Conservation (phyloP, 1,140 invertebrate genomes). For the Periplaneta americana region DNA sequence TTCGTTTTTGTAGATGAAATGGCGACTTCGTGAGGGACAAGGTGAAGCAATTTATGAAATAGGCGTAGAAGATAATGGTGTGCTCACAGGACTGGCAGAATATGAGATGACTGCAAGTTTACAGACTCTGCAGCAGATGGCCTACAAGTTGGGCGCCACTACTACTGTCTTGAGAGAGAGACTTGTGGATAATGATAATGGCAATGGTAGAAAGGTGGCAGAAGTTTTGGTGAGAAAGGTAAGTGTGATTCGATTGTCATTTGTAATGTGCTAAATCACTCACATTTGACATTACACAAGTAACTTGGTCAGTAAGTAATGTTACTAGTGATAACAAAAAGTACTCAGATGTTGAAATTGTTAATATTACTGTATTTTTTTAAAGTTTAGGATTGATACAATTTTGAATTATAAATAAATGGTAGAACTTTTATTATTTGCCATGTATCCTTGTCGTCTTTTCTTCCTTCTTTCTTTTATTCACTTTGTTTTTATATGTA, state of each 20-base stretch:
- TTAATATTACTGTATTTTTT: too few relatives aligned
- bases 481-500: too few relatives aligned
- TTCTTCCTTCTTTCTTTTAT: too few relatives aligned
- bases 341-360: background rate
- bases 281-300: too few relatives aligned
- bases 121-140: constrained; percentile 79
- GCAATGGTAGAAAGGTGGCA: constrained; percentile 49
- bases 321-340: background rate
- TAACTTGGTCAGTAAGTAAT: too few relatives aligned
- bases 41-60: constrained; percentile 97
- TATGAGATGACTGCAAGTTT: constrained; percentile 79
- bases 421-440: too few relatives aligned
- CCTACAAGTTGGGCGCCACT: constrained; percentile 72
- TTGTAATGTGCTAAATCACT: too few relatives aligned
- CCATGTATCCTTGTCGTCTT: too few relatives aligned
- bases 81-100: constrained; percentile 70
- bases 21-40: constrained; percentile 79
- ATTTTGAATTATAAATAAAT: too few relatives aligned
- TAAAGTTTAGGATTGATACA: too few relatives aligned
- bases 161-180: constrained; percentile 58
- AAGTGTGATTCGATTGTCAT: too few relatives aligned
- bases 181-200: constrained; percentile 36
- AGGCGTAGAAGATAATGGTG: constrained; percentile 90
- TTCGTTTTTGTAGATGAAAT: constrained; percentile 63
- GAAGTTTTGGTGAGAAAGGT: constrained; percentile 91